Evolutionary conservation across 2,113 vertebrate genomes (phyloP).

Genomic region (Python bivittatus): DNA sequence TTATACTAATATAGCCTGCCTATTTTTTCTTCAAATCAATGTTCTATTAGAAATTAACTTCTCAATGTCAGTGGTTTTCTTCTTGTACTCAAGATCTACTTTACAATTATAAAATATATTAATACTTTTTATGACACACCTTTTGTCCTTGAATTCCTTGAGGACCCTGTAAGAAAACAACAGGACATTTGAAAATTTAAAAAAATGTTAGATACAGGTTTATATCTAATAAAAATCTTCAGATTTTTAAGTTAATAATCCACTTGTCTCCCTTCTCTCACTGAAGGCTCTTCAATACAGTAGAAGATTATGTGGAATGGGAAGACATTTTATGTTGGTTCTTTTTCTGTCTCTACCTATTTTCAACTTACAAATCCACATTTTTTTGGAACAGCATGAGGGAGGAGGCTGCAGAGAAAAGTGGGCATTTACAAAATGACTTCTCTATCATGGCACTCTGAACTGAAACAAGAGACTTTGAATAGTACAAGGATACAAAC

Average conservation of each 20-base stretch:
- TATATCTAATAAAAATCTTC: neutral
- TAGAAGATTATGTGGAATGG: neutral
- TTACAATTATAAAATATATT: conserved; percentile 29
- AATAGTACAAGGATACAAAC: neutral
- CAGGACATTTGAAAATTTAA: conserved; percentile 25
- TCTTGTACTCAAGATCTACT: conserved; percentile 13
- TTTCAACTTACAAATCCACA: neutral
- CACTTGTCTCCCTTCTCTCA: neutral
- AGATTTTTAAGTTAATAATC: neutral
- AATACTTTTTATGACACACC: conserved; percentile 73
- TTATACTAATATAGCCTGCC: neutral
- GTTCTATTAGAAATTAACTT: conserved; percentile 15
- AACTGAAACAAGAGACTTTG: no score
- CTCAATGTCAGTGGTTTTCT: neutral
- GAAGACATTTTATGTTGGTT: neutral
- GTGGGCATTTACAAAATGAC: neutral
- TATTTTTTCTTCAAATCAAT: conserved; percentile 26
- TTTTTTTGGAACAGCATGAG: neutral
- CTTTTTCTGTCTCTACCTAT: no score
- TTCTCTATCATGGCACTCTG: neutral
- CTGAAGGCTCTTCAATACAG: neutral
- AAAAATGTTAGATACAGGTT: neutral
- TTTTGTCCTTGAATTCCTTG: conserved; percentile 90
- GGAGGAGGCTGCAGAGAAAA: neutral
- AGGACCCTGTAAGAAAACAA: conserved; percentile 79